Percentiles rank a stretch among this genome's conserved stretches.
These are phyloP conservation scores for Cantharis nigra DNA, from an alignment of 2,888 invertebrate species.

Conservation along the genomic window DNA sequence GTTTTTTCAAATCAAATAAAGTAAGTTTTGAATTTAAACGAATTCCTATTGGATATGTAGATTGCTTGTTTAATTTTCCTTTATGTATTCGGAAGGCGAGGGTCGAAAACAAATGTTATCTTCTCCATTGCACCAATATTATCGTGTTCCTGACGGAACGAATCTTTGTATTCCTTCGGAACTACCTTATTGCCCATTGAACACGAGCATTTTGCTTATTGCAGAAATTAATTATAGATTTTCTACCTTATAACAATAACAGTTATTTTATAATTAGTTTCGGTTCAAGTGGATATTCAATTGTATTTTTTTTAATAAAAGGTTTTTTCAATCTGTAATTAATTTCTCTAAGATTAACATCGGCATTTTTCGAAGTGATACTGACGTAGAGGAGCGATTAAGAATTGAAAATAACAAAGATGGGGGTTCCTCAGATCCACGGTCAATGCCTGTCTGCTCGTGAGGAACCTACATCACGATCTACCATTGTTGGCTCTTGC, in stretches of 20 bases:
- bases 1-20: background rate
- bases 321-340: background rate
- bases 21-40: background rate
- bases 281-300: background rate
- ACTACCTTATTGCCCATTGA: background rate
- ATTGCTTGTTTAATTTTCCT: background rate
- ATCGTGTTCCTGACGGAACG: background rate
- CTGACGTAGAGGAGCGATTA: background rate
- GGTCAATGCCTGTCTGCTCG: conserved; percentile 48
- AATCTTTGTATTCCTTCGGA: background rate
- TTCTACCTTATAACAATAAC: background rate
- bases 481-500: conserved; percentile 28
- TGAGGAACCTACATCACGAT: conserved; percentile 46
- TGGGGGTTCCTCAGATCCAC: conserved; percentile 20
- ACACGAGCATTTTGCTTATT: background rate
- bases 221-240: background rate
- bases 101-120: background rate
- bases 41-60: background rate
- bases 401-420: conserved; percentile 7
- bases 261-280: background rate
- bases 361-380: background rate
- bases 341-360: background rate
- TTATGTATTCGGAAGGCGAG: background rate
- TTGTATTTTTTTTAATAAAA: background rate
- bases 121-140: background rate